Evolutionary conservation across 2,797 vertebrate species (phyloP).

Genomic region (Hephaestus fuliginosus): DNA sequence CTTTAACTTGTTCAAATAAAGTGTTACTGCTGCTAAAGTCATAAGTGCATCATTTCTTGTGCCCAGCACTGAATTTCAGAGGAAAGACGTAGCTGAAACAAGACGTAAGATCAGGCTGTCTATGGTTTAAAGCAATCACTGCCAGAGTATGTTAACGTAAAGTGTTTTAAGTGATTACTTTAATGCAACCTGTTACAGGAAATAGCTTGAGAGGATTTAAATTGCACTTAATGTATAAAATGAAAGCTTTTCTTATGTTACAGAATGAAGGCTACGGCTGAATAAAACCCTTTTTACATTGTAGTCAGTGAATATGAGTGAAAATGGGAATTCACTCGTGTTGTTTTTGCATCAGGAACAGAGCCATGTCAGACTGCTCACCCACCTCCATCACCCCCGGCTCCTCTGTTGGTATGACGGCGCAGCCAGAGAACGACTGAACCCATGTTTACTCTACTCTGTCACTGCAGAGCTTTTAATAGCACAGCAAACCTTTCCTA

Average conservation of each 20-base stretch:
- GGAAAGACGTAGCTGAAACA: not conserved
- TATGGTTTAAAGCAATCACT: not conserved
- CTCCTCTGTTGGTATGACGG: slow-evolving; percentile 74
- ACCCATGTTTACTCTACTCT: slow-evolving; percentile 68
- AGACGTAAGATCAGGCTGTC: not conserved
- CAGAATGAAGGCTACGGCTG: slow-evolving; percentile 23
- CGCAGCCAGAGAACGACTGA: slow-evolving; percentile 62
- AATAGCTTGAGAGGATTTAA: slow-evolving; percentile 33
- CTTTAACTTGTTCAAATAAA: not conserved
- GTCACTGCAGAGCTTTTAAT: slow-evolving; percentile 74
- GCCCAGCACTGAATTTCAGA: not conserved
- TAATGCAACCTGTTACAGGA: slow-evolving; percentile 11
- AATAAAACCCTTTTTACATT: slow-evolving; percentile 19
- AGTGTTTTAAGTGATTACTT: slow-evolving; percentile 34
- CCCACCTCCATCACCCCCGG: slow-evolving; percentile 11
- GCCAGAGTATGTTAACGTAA: slow-evolving; percentile 10
- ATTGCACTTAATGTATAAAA: slow-evolving; percentile 14
- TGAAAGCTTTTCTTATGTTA: slow-evolving; percentile 33
- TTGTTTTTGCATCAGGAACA: slow-evolving; percentile 21
- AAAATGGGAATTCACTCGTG: slow-evolving; percentile 24
- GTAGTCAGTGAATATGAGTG: not conserved
- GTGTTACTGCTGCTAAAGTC: not conserved
- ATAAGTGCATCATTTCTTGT: not conserved
- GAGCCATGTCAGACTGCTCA: slow-evolving; percentile 18
- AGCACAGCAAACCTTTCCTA: slow-evolving; percentile 72